These are phyloP conservation scores for Xenus cinereus DNA, from an alignment of 2,113 vertebrate genomes.

Conservation along the genomic window DNA sequence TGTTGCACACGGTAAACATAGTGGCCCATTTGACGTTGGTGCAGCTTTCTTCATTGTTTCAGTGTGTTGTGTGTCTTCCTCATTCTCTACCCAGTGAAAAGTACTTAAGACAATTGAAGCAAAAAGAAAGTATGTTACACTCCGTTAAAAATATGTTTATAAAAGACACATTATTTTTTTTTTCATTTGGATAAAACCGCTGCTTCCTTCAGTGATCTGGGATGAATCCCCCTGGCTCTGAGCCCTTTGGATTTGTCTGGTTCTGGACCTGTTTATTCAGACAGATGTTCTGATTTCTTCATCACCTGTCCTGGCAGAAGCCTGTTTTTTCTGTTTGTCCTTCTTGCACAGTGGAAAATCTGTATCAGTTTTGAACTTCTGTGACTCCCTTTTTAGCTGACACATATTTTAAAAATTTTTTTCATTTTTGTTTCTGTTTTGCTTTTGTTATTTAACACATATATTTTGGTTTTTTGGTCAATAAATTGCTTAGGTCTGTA, in stretches of 20 bases:
- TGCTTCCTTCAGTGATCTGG: not conserved
- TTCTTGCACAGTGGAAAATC: conserved; percentile 37
- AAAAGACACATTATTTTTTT: not conserved
- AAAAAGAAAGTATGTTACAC: not conserved
- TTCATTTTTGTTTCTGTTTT: not conserved
- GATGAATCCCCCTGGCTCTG: not conserved
- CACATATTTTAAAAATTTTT: not conserved
- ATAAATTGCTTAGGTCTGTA: not conserved
- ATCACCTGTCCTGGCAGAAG: conserved; percentile 40
- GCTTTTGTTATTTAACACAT: not conserved
- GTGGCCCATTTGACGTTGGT: not conserved
- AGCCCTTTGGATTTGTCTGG: not conserved
- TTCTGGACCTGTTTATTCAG: conserved; percentile 42
- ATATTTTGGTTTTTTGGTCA: not conserved
- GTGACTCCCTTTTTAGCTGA: not conserved
- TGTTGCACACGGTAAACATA: not conserved
- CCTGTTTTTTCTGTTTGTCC: not conserved
- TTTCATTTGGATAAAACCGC: not conserved
- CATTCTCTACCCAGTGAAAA: not conserved
- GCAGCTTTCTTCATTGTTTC: not conserved
- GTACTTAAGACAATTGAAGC: not conserved
- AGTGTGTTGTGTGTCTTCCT: not conserved
- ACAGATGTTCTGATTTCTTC: conserved; percentile 31
- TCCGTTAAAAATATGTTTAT: not conserved
- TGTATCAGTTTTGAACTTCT: not conserved